phyloP scores from a whole-genome alignment of 2,888 invertebrate genomes.

The Drosophila demipolita region DNA sequence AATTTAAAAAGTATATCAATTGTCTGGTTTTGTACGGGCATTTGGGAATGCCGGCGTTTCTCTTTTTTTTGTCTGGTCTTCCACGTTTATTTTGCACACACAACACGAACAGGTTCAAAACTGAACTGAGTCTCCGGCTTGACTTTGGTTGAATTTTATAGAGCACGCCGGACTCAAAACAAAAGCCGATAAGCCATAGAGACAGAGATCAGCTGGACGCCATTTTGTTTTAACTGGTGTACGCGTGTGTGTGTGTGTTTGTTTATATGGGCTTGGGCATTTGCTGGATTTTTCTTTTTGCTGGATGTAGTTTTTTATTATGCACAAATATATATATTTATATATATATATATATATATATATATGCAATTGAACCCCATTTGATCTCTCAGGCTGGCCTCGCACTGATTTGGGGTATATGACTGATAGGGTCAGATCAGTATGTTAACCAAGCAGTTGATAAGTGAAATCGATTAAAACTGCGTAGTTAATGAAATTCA shows the following conservation, averaged over 20 bases:
- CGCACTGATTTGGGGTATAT: slow-evolving; percentile 9
- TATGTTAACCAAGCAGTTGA: slow-evolving; percentile 11
- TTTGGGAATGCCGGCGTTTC: slow-evolving; percentile 38
- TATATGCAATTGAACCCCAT: slow-evolving; percentile 21
- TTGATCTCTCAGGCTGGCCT: slow-evolving; percentile 19
- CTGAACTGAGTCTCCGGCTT: slow-evolving; percentile 59
- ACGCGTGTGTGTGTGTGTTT: slow-evolving; percentile 8
- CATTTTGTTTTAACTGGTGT: slow-evolving; percentile 50
- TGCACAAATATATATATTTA: background rate
- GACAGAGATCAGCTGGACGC: slow-evolving; percentile 58
- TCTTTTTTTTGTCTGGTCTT: slow-evolving; percentile 8
- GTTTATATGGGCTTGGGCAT: background rate
- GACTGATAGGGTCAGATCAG: slow-evolving; percentile 14
- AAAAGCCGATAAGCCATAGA: slow-evolving; percentile 47
- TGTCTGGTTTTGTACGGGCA: slow-evolving; percentile 26
- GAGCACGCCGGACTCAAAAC: slow-evolving; percentile 28
- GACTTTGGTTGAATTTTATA: slow-evolving; percentile 59
- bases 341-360: background rate
- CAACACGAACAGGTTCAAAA: slow-evolving; percentile 56
- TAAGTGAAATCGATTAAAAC: slow-evolving; percentile 41
- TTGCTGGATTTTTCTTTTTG: slow-evolving; percentile 37
- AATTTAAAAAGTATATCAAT: background rate
- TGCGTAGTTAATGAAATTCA: slow-evolving; percentile 41
- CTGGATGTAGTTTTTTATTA: slow-evolving; percentile 21
- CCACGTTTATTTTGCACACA: slow-evolving; percentile 27